Conservation (phyloP, 1,140 invertebrate species). For the Coelopa frigida region DNA sequence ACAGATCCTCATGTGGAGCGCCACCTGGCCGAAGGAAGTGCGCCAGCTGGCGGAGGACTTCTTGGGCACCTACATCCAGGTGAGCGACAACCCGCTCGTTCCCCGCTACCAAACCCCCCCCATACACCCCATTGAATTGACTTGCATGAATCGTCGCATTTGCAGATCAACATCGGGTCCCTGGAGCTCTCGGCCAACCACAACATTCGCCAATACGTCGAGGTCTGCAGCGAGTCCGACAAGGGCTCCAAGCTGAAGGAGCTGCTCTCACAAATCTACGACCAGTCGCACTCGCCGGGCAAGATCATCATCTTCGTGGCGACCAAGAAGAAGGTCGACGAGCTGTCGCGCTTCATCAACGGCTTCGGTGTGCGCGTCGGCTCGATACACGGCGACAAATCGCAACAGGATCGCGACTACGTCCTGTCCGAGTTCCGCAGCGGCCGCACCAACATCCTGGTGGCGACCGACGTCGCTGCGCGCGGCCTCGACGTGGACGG, state of each 20-base stretch:
- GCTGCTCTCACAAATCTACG: slow-evolving; percentile 76
- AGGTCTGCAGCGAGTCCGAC: slow-evolving; percentile 83
- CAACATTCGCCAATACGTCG: slow-evolving; percentile 91
- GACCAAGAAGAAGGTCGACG: slow-evolving; percentile 94
- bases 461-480: slow-evolving; percentile 97
- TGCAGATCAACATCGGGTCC: slow-evolving; percentile 88
- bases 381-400: slow-evolving; percentile 70
- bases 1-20: slow-evolving; percentile 96
- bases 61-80: slow-evolving; percentile 69
- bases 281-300: slow-evolving; percentile 74
- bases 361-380: slow-evolving; percentile 84
- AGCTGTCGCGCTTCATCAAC: slow-evolving; percentile 79
- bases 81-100: too few species aligned
- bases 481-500: slow-evolving; percentile 95
- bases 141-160: not conserved
- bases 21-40: slow-evolving; percentile 97
- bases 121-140: too few species aligned
- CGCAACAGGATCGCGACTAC: slow-evolving; percentile 91
- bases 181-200: slow-evolving; percentile 88
- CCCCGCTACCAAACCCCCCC: too few species aligned
- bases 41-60: slow-evolving; percentile 87
- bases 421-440: slow-evolving; percentile 88
- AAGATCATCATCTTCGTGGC: slow-evolving; percentile 96
- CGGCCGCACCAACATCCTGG: slow-evolving; percentile 81
- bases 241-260: slow-evolving; percentile 75